Conservation (phyloP, 2,113 vertebrate genomes). For the Pygoscelis antarcticus region DNA sequence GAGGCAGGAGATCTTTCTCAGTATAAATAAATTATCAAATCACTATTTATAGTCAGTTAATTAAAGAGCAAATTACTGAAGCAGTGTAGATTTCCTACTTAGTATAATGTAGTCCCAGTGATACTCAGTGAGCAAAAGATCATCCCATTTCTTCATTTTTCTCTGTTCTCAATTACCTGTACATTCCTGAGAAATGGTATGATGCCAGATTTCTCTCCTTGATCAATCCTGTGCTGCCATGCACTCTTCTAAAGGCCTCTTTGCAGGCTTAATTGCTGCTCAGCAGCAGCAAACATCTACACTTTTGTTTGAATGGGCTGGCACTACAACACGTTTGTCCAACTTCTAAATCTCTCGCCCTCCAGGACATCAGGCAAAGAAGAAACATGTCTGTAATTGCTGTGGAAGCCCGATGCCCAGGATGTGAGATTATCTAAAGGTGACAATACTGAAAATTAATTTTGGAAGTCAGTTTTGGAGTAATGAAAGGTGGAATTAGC, state of each 20-base stretch:
- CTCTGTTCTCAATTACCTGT: background rate
- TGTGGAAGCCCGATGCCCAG: background rate
- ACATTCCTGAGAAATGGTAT: background rate
- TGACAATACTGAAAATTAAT: background rate
- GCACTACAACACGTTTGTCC: background rate
- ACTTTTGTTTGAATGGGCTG: background rate
- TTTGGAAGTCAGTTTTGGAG: background rate
- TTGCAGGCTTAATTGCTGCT: background rate
- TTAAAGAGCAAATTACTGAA: slow-evolving; percentile 31
- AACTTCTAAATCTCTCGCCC: background rate
- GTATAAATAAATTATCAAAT: slow-evolving; percentile 50
- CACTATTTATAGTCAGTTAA: slow-evolving; percentile 29
- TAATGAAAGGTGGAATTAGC: background rate
- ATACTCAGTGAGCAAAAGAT: background rate
- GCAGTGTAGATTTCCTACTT: background rate
- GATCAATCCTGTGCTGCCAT: background rate
- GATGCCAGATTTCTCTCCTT: background rate
- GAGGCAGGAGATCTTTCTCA: slow-evolving; percentile 1
- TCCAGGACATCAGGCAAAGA: background rate
- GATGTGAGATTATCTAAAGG: background rate
- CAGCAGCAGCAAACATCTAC: background rate
- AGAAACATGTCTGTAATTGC: background rate
- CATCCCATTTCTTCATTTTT: background rate
- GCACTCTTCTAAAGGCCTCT: background rate
- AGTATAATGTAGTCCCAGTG: background rate